Evolutionary conservation across 2,797 vertebrate species (phyloP).

Genomic region (Anas flavirostris): DNA sequence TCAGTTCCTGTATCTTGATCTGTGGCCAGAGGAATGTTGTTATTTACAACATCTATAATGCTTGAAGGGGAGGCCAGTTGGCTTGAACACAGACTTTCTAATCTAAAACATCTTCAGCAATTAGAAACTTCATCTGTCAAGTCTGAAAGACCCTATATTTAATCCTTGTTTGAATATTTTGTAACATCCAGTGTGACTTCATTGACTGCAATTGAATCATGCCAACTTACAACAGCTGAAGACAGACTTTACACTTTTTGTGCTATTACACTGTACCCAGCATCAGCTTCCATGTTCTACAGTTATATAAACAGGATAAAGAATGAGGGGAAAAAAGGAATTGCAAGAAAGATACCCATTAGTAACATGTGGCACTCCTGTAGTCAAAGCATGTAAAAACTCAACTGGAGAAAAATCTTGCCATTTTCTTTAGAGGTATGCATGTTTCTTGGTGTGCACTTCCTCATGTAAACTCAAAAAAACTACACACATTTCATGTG

Average conservation of each 20-base stretch:
- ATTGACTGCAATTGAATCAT: neutral
- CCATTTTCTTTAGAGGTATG: neutral
- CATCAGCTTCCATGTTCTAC: neutral
- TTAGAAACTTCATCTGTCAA: neutral
- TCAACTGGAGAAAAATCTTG: neutral
- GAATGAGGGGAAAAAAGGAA: neutral
- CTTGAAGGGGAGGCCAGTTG: neutral
- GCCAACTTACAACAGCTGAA: neutral
- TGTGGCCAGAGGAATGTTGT: neutral
- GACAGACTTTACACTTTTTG: neutral
- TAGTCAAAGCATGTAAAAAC: neutral
- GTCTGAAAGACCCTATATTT: neutral
- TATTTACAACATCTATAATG: neutral
- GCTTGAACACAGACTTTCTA: neutral
- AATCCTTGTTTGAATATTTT: neutral
- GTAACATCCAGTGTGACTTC: neutral
- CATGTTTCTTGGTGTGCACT: neutral
- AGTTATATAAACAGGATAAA: neutral
- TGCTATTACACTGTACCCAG: neutral
- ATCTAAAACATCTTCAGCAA: conserved; percentile 17
- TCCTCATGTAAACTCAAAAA: neutral
- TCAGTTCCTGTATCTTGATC: neutral
- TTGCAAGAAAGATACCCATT: neutral
- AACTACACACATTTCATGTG: rapidly evolving
- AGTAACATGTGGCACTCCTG: neutral